Conservation (phyloP, 2,797 vertebrate species). For the Sebastes diploproa region DNA sequence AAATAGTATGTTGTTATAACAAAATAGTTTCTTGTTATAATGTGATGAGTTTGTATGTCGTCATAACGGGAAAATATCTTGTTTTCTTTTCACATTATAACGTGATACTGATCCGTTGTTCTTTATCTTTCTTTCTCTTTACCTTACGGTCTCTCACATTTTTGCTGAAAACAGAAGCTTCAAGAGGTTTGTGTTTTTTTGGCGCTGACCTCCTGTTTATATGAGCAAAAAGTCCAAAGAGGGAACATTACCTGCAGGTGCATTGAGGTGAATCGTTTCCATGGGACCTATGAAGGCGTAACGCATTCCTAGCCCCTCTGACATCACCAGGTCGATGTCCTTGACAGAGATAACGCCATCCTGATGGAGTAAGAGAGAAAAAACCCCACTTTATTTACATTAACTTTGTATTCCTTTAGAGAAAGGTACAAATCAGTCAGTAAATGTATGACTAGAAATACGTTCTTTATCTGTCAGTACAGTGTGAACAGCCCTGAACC, state of each 20-base stretch:
- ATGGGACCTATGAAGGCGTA: conserved; percentile 97
- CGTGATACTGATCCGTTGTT: not conserved
- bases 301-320: conserved; percentile 95
- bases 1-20: too few species aligned
- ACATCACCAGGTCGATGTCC: conserved; percentile 97
- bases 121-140: not conserved
- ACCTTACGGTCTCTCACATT: not conserved
- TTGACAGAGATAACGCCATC: conserved; percentile 90
- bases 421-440: not conserved
- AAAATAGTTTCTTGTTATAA: too few species aligned
- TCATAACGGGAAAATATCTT: too few species aligned
- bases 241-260: conserved; percentile 86
- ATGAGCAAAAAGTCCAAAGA: not conserved
- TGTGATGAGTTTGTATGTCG: too few species aligned
- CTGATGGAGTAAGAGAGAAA: conserved; percentile 70
- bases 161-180: not conserved
- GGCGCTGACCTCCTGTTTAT: not conserved
- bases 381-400: not conserved
- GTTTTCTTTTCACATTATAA: not conserved
- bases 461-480: not conserved
- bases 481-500: not conserved
- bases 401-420: not conserved
- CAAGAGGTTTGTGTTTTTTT: not conserved
- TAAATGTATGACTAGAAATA: not conserved
- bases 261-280: conserved; percentile 98